Conservation (phyloP, 2,888 invertebrate species). For the Tetragonisca angustula region DNA sequence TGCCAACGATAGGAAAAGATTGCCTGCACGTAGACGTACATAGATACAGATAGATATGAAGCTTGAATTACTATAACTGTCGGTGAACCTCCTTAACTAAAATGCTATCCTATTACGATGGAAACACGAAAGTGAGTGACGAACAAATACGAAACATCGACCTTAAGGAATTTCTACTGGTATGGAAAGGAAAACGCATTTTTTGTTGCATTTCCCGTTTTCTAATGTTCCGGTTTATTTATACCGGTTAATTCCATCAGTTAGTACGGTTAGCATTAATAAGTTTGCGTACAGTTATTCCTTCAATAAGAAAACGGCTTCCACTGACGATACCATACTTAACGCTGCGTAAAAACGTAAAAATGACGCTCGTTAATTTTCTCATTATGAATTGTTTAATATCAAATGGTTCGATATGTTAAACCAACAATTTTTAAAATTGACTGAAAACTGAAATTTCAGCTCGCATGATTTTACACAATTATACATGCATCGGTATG, state of each 20-base stretch:
- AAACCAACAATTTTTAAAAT: neutral
- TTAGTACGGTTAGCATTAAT: neutral
- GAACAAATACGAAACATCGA: slow-evolving; percentile 44
- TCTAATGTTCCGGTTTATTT: slow-evolving; percentile 26
- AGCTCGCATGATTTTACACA: neutral
- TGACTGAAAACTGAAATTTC: neutral
- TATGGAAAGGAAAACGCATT: slow-evolving; percentile 35
- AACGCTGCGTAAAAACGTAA: neutral
- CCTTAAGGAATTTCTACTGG: neutral
- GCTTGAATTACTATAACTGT: slow-evolving; percentile 39
- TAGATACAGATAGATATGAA: neutral
- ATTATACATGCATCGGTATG: neutral
- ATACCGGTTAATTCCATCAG: neutral
- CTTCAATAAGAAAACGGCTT: slow-evolving; percentile 16
- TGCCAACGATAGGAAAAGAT: neutral
- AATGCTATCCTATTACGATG: slow-evolving; percentile 39
- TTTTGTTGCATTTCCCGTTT: slow-evolving; percentile 39
- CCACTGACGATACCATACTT: neutral
- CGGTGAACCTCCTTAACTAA: slow-evolving; percentile 26
- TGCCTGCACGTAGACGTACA: neutral
- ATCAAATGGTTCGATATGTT: neutral
- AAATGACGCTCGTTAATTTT: neutral
- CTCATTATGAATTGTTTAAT: neutral
- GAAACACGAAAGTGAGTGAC: slow-evolving; percentile 46
- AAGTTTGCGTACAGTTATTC: slow-evolving; percentile 17